Evolutionary conservation across 2,888 invertebrate genomes (phyloP).

Genomic region (Seira ritae): DNA sequence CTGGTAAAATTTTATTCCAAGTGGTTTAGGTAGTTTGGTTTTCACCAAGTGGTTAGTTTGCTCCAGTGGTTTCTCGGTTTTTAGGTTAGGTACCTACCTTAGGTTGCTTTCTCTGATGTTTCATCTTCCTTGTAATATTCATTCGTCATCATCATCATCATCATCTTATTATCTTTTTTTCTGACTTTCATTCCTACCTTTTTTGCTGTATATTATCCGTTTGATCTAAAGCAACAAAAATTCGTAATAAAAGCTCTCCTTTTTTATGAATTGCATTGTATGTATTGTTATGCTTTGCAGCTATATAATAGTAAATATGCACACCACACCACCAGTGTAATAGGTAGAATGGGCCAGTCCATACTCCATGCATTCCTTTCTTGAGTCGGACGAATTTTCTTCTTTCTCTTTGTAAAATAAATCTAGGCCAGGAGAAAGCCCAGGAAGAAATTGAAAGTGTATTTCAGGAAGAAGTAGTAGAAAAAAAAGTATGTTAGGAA

Average conservation of each 20-base stretch:
- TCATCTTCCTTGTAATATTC: conserved; percentile 17
- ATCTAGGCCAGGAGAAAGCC: conserved; percentile 50
- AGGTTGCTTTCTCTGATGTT: conserved; percentile 1
- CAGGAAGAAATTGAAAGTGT: conserved; percentile 49
- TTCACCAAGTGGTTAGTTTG: background rate
- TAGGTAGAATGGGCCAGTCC: too few species aligned
- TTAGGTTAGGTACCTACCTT: too few species aligned
- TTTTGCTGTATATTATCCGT: background rate
- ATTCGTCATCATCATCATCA: background rate
- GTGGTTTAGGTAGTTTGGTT: background rate
- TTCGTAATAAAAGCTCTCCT: background rate
- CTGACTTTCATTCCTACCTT: conserved; percentile 12
- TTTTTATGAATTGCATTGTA: too few species aligned
- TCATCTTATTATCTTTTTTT: conserved; percentile 10
- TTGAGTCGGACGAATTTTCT: background rate
- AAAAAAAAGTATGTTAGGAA: conserved; percentile 26
- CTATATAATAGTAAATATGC: too few species aligned
- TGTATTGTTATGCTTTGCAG: background rate
- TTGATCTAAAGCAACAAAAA: background rate
- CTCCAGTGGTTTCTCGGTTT: conserved; percentile 1
- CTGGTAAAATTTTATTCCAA: conserved; percentile 11
- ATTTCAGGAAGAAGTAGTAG: background rate
- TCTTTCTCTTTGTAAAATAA: background rate
- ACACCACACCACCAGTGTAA: too few species aligned
- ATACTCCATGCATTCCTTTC: background rate